These are phyloP conservation scores for Sminthurinus aureus DNA, from an alignment of 2,888 invertebrate genomes.

Conservation along the genomic window DNA sequence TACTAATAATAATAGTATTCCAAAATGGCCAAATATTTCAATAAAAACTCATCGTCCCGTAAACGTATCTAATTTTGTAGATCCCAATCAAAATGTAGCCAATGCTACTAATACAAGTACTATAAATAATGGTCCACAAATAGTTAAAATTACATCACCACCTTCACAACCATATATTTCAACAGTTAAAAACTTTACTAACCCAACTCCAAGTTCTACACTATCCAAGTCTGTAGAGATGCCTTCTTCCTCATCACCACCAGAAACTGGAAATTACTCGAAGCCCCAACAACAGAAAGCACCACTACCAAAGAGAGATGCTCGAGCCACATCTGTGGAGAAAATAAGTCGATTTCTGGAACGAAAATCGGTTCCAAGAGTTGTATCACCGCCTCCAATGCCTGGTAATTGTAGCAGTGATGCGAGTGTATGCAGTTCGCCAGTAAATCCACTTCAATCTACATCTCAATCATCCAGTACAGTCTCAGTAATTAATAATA, in stretches of 20 bases:
- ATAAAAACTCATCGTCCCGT: conserved; percentile 53
- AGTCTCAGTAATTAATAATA: neutral
- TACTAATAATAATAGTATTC: conserved; percentile 33
- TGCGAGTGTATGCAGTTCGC: neutral
- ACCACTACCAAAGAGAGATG: conserved; percentile 37
- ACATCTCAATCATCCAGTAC: neutral
- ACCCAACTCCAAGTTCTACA: too few relatives aligned
- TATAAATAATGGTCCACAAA: neutral
- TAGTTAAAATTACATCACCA: neutral
- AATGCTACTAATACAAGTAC: neutral
- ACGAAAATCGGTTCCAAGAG: conserved; percentile 50
- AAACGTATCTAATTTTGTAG: conserved; percentile 48
- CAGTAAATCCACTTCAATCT: neutral
- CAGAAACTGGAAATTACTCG: neutral
- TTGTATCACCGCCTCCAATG: conserved; percentile 21
- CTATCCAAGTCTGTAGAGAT: neutral
- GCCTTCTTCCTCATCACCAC: conserved; percentile 4
- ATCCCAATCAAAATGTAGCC: too few relatives aligned
- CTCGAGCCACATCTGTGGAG: conserved; percentile 56
- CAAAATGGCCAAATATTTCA: conserved; percentile 53
- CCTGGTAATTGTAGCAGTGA: neutral
- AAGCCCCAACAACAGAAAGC: neutral
- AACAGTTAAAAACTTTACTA: neutral
- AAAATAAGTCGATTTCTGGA: conserved; percentile 55
- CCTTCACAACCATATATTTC: neutral